Evolutionary conservation across 2,888 invertebrate species (phyloP).

Genomic region (Chrysotoxum bicinctum): DNA sequence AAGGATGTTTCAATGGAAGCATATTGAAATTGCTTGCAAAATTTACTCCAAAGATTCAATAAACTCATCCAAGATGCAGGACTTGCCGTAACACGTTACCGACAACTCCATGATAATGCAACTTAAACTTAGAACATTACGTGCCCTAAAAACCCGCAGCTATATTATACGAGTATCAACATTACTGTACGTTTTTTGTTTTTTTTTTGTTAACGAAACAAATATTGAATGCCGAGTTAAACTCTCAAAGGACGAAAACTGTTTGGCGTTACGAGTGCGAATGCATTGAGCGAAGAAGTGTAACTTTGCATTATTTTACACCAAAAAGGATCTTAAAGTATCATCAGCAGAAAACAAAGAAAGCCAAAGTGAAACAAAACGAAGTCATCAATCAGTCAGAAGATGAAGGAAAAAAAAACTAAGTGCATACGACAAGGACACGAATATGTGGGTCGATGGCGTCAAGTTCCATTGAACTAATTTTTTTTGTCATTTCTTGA

Average conservation of each 20-base stretch:
- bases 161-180: neutral
- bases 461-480: slow-evolving; percentile 4
- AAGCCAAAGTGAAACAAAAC: slow-evolving; percentile 15
- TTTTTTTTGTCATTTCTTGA: neutral
- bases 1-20: slow-evolving; percentile 1
- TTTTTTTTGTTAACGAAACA: neutral
- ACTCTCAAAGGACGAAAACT: slow-evolving; percentile 9
- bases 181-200: neutral
- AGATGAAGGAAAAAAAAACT: neutral
- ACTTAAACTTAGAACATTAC: neutral
- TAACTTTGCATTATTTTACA: neutral
- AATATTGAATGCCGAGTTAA: neutral
- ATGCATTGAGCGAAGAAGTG: neutral
- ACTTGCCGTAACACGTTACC: neutral
- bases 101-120: neutral
- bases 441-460: slow-evolving; percentile 20
- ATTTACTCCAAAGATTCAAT: neutral
- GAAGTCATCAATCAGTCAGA: slow-evolving; percentile 41
- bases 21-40: neutral
- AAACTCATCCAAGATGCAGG: neutral
- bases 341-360: slow-evolving; percentile 16
- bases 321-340: slow-evolving; percentile 14
- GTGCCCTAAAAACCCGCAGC: neutral
- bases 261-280: neutral
- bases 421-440: slow-evolving; percentile 13